Evolutionary conservation across 2,888 invertebrate species (phyloP), one percentile per base, ranked within the genome.

Genomic region (Ennomos quercinarius): DNA sequence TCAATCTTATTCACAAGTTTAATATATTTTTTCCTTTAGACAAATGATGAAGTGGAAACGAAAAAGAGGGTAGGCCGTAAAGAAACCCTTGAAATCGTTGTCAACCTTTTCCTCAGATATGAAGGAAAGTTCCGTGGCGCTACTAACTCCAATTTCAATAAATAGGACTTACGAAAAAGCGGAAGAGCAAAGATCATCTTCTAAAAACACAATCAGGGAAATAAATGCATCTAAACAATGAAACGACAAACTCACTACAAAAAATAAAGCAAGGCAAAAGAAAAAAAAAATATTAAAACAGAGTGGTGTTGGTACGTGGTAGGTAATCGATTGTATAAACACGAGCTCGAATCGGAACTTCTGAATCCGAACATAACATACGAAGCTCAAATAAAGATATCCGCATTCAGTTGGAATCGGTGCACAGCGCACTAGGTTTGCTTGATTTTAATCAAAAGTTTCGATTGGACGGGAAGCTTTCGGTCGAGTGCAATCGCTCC

Each of bases 391-490:
- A 91, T 91, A 91, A 90, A 91, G 91, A 90, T 90, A 87, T 86
- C 81, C 78, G 74, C 78, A 80, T 86, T 81, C 81, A 76, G 73
- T 72, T 74, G 72, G 82, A 83, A 81, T 82, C 84, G 77, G 74
- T 71, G 84, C 76, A 77, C 76, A 73, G 74, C 70, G 81, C 78
- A 77, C 80, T 76, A 67, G 83, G 87, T 87, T 88, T 88, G 89
- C 87, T 88, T 91, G 91, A 90, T 91, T 91, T 91, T 91, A 92
- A 91, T 91, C 91, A 91, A 92, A 91, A 91, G 87, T 91, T 91
- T 87, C 87, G 84, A 91, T 91, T 91, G 89, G 81, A 84, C 84
- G 83, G 86, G 87, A 83, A 81, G 76, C 81, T 38, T 46, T 56
- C 79, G 78, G 77, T 79, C 77, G 87, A 86, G 83, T 81, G 84